phyloP scores from a whole-genome alignment of 2,113 vertebrate species.

The Genyomyrus donnyi region DNA sequence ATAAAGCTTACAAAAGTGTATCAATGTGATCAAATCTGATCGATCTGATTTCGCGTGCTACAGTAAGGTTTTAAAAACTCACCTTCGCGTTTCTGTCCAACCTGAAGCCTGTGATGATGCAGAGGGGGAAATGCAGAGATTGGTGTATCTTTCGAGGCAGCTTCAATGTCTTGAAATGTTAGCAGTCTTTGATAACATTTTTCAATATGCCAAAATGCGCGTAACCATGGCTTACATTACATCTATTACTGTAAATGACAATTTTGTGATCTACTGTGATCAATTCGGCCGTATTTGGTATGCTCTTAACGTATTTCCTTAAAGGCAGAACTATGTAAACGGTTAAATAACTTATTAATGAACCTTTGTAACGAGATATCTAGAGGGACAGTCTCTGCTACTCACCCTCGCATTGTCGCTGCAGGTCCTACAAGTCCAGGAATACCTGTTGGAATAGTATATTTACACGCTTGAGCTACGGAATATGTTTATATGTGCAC shows the following conservation, averaged over 20 bases:
- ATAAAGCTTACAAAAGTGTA: neutral
- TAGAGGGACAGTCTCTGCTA: neutral
- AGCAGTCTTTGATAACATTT: neutral
- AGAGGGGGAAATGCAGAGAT: neutral
- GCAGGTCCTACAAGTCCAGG: neutral
- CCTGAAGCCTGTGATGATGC: neutral
- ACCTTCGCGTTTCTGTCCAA: slow-evolving; percentile 1
- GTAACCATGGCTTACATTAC: neutral
- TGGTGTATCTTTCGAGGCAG: neutral
- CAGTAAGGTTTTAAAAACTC: neutral
- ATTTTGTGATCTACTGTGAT: slow-evolving; percentile 28
- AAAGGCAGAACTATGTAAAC: neutral
- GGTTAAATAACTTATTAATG: neutral
- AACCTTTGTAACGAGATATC: neutral
- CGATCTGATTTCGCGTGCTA: neutral
- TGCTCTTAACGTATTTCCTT: neutral
- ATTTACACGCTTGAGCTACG: slow-evolving; percentile 13
- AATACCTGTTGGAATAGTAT: slow-evolving; percentile 14
- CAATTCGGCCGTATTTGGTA: neutral
- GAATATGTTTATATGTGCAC: slow-evolving; percentile 24
- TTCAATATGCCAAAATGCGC: neutral
- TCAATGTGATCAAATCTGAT: neutral
- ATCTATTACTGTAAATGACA: neutral
- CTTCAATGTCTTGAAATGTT: neutral
- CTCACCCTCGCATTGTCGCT: neutral